Evolutionary conservation across 2,888 invertebrate species (phyloP).

Genomic region (Trachelus stipa): DNA sequence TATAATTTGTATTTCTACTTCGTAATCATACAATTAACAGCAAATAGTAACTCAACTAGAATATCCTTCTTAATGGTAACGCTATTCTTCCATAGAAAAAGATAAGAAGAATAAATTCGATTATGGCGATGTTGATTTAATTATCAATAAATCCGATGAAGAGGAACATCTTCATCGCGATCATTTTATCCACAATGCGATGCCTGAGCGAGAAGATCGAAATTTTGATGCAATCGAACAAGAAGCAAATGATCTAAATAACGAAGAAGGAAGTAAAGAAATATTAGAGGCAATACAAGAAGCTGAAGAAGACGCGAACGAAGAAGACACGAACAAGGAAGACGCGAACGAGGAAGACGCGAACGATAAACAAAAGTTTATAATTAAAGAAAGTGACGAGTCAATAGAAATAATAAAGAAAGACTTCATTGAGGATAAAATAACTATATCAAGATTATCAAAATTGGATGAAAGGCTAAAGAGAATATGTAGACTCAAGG

Average conservation of each 20-base stretch:
- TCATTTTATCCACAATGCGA: background rate
- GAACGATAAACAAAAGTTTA: background rate
- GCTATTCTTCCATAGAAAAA: background rate
- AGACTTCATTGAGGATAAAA: background rate
- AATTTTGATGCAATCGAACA: background rate
- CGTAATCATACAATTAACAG: background rate
- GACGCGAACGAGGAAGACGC: background rate
- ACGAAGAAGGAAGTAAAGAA: background rate
- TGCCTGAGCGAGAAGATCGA: background rate
- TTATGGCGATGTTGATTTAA: background rate
- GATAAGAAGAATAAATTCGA: background rate
- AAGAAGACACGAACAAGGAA: background rate
- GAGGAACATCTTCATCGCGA: background rate
- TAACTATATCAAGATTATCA: conserved; percentile 7
- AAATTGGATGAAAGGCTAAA: conserved; percentile 22
- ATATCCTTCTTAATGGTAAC: background rate
- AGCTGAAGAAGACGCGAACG: conserved; percentile 2
- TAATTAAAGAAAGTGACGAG: background rate
- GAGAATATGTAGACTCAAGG: conserved; percentile 28
- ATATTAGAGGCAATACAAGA: conserved; percentile 5
- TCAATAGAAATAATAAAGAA: conserved; percentile 5
- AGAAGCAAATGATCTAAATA: background rate
- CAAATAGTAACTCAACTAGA: background rate
- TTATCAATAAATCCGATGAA: background rate
- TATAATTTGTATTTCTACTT: background rate